Conservation (phyloP, 2,797 vertebrate species). For the Poliocrania exsul region DNA sequence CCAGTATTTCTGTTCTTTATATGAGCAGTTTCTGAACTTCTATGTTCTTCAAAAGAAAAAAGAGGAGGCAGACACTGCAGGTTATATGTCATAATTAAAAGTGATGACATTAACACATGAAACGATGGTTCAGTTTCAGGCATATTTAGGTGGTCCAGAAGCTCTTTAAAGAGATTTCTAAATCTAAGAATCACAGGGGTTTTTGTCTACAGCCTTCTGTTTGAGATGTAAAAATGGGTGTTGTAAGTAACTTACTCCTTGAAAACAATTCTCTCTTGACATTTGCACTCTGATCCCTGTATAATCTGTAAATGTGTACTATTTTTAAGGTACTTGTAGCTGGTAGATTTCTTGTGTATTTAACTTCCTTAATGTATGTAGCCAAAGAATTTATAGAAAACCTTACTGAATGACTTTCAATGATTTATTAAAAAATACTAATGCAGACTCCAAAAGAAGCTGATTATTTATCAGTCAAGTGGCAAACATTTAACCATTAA, state of each 20-base stretch:
- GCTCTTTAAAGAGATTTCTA: neutral
- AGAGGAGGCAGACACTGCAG: neutral
- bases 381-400: constrained; percentile 69
- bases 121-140: constrained; percentile 8
- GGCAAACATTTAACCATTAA: constrained; percentile 17
- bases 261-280: neutral
- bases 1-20: constrained; percentile 61
- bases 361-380: constrained; percentile 50
- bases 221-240: constrained; percentile 28
- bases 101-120: neutral
- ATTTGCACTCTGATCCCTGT: constrained; percentile 50
- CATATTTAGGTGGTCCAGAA: neutral
- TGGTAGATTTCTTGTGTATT: constrained; percentile 38
- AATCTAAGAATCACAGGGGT: neutral
- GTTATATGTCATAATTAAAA: constrained; percentile 32
- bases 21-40: constrained; percentile 45
- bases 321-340: constrained; percentile 42
- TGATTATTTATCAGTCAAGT: neutral
- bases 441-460: constrained; percentile 15
- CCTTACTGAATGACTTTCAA: neutral
- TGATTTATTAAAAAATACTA: constrained; percentile 14
- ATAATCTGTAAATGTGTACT: constrained; percentile 64
- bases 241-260: constrained; percentile 46
- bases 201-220: constrained; percentile 24
- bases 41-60: constrained; percentile 32